Conservation (phyloP, 2,113 vertebrate species). For the Rhynchopsitta pachyrhyncha region DNA sequence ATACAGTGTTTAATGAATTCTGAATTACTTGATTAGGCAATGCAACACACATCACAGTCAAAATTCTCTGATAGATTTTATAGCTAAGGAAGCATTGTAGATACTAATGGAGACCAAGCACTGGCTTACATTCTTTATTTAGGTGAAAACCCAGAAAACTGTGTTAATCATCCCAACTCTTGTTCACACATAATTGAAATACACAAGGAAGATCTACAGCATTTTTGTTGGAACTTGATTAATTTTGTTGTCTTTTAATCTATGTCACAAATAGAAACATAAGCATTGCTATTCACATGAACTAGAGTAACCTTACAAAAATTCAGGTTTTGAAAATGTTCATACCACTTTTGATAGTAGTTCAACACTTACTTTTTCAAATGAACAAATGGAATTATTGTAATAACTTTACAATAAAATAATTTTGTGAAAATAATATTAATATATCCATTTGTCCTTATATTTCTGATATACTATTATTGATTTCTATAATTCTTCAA, state of each 20-base stretch:
- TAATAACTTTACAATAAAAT: neutral
- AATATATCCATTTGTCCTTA: neutral
- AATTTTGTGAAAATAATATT: neutral
- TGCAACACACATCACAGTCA: neutral
- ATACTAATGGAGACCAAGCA: neutral
- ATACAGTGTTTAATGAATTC: neutral
- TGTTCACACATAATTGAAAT: neutral
- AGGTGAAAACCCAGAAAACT: neutral
- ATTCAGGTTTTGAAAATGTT: neutral
- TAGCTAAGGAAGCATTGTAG: neutral
- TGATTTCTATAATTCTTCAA: neutral
- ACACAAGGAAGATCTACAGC: neutral
- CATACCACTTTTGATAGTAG: neutral
- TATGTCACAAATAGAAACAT: neutral
- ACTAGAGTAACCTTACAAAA: neutral
- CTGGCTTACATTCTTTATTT: neutral
- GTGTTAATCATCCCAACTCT: neutral
- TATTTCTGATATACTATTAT: neutral
- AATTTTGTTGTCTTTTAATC: neutral
- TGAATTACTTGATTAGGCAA: neutral
- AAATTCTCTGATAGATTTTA: neutral
- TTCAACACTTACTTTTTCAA: neutral
- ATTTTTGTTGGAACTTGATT: neutral
- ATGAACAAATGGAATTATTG: neutral
- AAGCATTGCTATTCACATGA: neutral